phyloP scores from a whole-genome alignment of 1,140 invertebrate species.

The Lepidurus apus region DNA sequence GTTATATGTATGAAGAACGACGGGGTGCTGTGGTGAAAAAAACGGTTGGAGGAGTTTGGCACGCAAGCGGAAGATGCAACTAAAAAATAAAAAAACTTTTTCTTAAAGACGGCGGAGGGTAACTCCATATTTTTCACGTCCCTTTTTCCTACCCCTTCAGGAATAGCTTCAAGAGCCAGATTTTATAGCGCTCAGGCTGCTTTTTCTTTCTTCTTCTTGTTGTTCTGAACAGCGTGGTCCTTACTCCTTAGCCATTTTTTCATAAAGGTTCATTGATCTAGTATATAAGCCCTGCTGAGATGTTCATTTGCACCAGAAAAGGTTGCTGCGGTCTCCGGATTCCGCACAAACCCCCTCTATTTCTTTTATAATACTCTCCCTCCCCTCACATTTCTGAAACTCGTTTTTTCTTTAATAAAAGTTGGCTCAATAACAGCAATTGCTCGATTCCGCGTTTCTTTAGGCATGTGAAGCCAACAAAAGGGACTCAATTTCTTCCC shows the following conservation, averaged over 20 bases:
- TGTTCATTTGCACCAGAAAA: conserved; percentile 13
- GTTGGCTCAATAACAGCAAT: not conserved
- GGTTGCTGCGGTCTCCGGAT: not conserved
- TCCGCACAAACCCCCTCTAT: not conserved
- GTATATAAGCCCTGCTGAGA: conserved; percentile 4
- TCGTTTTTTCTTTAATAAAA: not conserved
- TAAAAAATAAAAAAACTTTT: not conserved
- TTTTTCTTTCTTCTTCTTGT: not conserved
- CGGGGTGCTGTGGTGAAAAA: not conserved
- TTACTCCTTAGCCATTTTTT: not conserved
- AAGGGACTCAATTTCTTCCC: not conserved
- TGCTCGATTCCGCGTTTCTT: not conserved
- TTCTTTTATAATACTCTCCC: conserved; percentile 3
- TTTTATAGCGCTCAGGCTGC: not conserved
- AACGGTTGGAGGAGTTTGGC: not conserved
- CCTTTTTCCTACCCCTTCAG: conserved; percentile 1
- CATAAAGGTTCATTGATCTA: conserved; percentile 15
- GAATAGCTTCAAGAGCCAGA: not conserved
- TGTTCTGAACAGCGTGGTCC: not conserved
- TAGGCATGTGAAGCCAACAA: not conserved
- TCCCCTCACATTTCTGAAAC: not conserved
- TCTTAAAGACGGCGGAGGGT: not conserved
- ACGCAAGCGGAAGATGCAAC: not conserved
- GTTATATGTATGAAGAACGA: not conserved
- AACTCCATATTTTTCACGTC: not conserved